Evolutionary conservation across 2,113 vertebrate species (phyloP), one percentile per base, ranked within the genome.

Genomic region (Macrotus californicus): DNA sequence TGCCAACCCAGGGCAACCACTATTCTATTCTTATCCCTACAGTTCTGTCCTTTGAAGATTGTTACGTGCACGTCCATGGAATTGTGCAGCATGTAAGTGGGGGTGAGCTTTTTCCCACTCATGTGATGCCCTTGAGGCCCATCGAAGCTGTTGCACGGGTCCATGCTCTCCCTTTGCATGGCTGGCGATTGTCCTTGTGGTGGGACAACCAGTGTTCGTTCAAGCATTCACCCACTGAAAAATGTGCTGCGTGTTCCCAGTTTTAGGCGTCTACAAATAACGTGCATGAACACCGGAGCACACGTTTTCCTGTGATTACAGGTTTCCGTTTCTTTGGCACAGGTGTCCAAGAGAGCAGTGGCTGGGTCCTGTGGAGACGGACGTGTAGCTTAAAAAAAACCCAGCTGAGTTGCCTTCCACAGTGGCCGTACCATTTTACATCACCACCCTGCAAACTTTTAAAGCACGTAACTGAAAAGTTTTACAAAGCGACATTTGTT

Each of bases 1-100:
- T 29, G 26, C 21, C n/a, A 14, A 34, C 46, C 34, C 46, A 4
- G 41, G 81, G 46, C 70, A 9, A 46, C 46, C 46, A n/a, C 14
- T 22, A 1, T 29, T n/a, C 3, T 54, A 9, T 13, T 39, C 69
- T 50, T 21, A 15, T n/a, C 19, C 1, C 15, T 6, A 5, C 4
- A 6, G 10, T 14, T 66, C 16, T 5, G 59, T 79, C 46, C 24
- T 31, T 14, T 21, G 87, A 41, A 50, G n/a, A n/a, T 26, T 48
- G 64, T 31, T 16, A 34, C 26, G 24, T 59, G 11, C 56, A 61
- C 59, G 15, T 22, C 5, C 48, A 61, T 19, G 36, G n/a, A 72
- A 34, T 10, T 29, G 10, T 12, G 56, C 66, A 22, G 15, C 29
- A 19, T 21, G 76, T n/a, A 29, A n/a, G 5, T 19, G 0, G 39